Evolutionary conservation across 1,140 invertebrate genomes (phyloP).

Genomic region (Cataglyphis hispanica): DNA sequence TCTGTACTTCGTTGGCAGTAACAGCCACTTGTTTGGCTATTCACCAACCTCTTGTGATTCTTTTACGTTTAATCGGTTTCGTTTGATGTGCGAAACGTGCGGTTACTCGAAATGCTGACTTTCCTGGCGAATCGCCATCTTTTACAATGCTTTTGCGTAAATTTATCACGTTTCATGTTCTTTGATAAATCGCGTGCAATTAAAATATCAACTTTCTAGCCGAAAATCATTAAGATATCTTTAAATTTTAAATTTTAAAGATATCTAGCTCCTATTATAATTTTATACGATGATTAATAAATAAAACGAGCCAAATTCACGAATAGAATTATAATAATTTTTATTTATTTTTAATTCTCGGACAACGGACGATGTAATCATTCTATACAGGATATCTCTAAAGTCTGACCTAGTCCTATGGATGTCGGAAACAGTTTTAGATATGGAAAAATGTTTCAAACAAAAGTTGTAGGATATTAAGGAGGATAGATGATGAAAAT

Average conservation of each 20-base stretch:
- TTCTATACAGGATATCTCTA: no score
- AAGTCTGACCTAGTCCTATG: no score
- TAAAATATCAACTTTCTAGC: slow-evolving; percentile 34
- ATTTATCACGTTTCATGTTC: slow-evolving; percentile 26
- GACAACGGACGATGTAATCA: no score
- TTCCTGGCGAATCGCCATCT: slow-evolving; percentile 24
- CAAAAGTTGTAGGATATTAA: no score
- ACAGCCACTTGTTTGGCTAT: slow-evolving; percentile 13
- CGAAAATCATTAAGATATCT: no score
- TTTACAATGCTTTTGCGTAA: slow-evolving; percentile 11
- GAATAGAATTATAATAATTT: no score
- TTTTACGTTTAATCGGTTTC: slow-evolving; percentile 45
- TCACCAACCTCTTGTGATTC: slow-evolving; percentile 33
- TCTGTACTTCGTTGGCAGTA: slow-evolving; percentile 25
- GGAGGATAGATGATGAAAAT: no score
- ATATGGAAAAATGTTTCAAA: no score
- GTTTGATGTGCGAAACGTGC: slow-evolving; percentile 32
- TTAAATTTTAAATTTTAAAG: no score
- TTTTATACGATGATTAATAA: background rate
- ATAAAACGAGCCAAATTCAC: no score
- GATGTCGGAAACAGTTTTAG: no score
- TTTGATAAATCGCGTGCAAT: slow-evolving; percentile 9
- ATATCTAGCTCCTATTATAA: background rate
- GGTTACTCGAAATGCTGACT: slow-evolving; percentile 36
- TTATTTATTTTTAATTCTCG: no score